These are phyloP conservation scores for Bombus sylvicola DNA, from an alignment of 1,140 invertebrate genomes.

Conservation along the genomic window DNA sequence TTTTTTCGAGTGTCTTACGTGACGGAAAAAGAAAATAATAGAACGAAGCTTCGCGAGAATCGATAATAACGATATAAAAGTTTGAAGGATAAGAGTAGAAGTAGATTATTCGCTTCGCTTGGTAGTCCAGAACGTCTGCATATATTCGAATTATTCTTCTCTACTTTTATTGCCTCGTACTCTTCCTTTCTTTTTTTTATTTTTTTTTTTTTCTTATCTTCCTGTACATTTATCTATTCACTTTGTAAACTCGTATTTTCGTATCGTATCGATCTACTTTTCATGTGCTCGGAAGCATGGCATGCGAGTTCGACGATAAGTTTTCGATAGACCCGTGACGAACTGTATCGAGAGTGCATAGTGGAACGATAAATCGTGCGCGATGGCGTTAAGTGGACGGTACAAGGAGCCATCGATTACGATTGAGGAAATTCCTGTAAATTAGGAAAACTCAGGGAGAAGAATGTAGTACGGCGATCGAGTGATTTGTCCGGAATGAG, in stretches of 20 bases:
- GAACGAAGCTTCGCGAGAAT: not conserved
- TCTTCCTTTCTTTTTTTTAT: not conserved
- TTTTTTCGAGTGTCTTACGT: not conserved
- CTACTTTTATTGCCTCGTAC: not conserved
- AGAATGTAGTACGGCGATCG: constrained; percentile 5
- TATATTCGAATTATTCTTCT: constrained; percentile 14
- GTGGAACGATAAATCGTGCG: constrained; percentile 20
- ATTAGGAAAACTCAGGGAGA: constrained; percentile 29
- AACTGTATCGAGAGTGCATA: constrained; percentile 1
- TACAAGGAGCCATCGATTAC: not conserved
- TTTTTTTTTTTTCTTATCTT: not conserved
- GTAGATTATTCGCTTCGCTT: constrained; percentile 61
- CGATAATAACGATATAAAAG: constrained; percentile 13
- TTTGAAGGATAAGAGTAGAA: constrained; percentile 9
- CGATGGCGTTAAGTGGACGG: not conserved
- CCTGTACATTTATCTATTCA: not conserved
- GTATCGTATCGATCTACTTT: constrained; percentile 40
- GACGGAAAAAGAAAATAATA: not conserved
- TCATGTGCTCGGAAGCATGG: constrained; percentile 65
- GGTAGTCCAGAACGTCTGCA: constrained; percentile 40
- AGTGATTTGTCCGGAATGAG: constrained; percentile 16
- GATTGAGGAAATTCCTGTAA: constrained; percentile 20
- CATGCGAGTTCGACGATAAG: constrained; percentile 54
- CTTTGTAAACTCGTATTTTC: constrained; percentile 32
- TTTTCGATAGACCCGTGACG: constrained; percentile 17